Evolutionary conservation across 2,888 invertebrate species (phyloP), one percentile per base, ranked within the genome.

Genomic region (Rambutsinella grinnellia): DNA sequence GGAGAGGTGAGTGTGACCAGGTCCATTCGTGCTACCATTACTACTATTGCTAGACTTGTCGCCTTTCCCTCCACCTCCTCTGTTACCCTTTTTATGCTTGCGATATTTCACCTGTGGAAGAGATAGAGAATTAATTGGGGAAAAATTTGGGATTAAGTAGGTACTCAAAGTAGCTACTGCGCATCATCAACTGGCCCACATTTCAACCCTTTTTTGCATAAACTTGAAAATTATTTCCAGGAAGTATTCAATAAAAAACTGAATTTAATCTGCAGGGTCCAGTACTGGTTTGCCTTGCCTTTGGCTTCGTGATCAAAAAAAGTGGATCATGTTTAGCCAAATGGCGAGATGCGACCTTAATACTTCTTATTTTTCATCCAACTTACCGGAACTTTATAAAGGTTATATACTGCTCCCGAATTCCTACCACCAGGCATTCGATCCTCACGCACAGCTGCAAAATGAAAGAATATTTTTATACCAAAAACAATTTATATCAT

Each of bases 341-440:
- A n/a, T n/a, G n/a, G n/a, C n/a, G n/a, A n/a, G n/a, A n/a, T n/a
- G n/a, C n/a, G n/a, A n/a, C n/a, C n/a, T n/a, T n/a, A n/a, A n/a
- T n/a, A n/a, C n/a, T n/a, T n/a, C n/a, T 36, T 36, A 36, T 36
- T 36, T 36, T 36, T 44, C 13, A 46, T n/a, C 19, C 46, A 51
- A 61, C 54, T 81, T 81, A 85, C 84, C 79, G 84, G 82, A 85
- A 92, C 92, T 92, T 99, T 99, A 90, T 99, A 99, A 85, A 98
- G 90, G 88, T 98, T 99, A 88, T 99, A 99, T 79, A 99, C 98
- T 81, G 98, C 98, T 82, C 97, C 97, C 85, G 97, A 98, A 89
- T 99, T 99, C 72, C 99, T 91, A 66, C 99, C 99, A 49, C 99
- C 99, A n/a, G 99, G 99, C 98, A 99, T 99, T 85, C 99, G 91